Conservation (phyloP, 2,113 vertebrate species). For the Tachycineta bicolor region DNA sequence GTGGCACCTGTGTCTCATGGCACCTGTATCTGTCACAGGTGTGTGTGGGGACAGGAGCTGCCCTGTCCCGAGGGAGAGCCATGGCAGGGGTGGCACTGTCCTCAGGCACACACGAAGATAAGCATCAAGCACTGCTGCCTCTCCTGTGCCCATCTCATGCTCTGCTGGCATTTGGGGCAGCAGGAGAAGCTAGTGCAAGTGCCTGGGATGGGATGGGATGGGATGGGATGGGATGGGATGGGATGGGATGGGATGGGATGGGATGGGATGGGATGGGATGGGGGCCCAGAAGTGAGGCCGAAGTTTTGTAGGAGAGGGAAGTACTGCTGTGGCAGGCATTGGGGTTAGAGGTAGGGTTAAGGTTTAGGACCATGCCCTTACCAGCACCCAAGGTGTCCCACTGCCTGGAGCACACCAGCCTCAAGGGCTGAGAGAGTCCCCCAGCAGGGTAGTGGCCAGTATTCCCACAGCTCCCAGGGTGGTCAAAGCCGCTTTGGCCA, state of each 20-base stretch:
- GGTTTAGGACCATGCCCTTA: not conserved
- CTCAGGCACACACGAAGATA: fast-evolving
- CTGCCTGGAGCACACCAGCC: too few species aligned
- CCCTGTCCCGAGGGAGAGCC: not conserved
- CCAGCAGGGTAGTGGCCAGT: not conserved
- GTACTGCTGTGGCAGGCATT: not conserved
- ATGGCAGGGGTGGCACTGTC: fast-evolving
- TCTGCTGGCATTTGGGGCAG: not conserved
- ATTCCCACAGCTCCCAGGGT: fast-evolving
- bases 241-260: too few species aligned
- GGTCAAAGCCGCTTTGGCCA: not conserved
- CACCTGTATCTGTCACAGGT: fast-evolving
- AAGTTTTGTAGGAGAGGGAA: not conserved
- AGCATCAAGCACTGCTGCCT: not conserved
- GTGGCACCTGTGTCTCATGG: fast-evolving
- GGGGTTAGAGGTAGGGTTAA: not conserved
- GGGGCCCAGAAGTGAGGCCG: not conserved
- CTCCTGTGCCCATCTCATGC: fast-evolving
- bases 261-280: too few species aligned
- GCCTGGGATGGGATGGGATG: fast-evolving
- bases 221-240: too few species aligned
- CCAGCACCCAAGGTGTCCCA: too few species aligned
- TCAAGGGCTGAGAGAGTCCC: fast-evolving
- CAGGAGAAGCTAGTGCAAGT: not conserved
- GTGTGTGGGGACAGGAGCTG: not conserved